Conservation (phyloP, 2,797 vertebrate species). For the Momotus momota region DNA sequence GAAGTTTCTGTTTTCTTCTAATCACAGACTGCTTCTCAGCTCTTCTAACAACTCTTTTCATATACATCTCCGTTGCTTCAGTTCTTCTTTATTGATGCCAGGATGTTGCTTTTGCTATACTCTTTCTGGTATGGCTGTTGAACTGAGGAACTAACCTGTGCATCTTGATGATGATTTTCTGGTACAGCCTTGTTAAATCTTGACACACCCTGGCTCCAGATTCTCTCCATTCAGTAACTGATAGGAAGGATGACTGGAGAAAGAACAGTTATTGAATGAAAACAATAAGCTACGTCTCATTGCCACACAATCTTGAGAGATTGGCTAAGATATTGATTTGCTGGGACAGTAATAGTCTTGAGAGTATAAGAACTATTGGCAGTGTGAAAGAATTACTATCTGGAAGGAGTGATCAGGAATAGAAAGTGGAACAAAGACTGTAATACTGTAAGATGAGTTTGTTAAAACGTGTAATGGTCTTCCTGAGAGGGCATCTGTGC, state of each 20-base stretch:
- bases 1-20: background rate
- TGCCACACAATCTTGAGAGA: background rate
- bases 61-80: background rate
- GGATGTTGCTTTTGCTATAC: background rate
- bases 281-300: background rate
- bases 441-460: background rate
- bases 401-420: background rate
- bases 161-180: background rate
- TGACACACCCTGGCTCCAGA: background rate
- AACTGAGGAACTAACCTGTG: background rate
- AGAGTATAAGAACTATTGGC: background rate
- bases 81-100: background rate
- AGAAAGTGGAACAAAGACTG: background rate
- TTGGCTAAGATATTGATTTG: constrained; percentile 3
- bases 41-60: background rate
- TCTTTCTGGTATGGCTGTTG: background rate
- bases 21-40: background rate
- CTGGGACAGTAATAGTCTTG: background rate
- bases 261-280: background rate
- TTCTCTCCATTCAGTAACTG: background rate
- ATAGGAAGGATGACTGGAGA: background rate
- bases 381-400: background rate
- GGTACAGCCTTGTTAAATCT: background rate
- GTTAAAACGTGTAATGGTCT: background rate
- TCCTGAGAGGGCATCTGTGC: background rate